Evolutionary conservation across 2,113 vertebrate species (phyloP), one percentile per base, ranked within the genome.

Genomic region (Isichthys henryi): DNA sequence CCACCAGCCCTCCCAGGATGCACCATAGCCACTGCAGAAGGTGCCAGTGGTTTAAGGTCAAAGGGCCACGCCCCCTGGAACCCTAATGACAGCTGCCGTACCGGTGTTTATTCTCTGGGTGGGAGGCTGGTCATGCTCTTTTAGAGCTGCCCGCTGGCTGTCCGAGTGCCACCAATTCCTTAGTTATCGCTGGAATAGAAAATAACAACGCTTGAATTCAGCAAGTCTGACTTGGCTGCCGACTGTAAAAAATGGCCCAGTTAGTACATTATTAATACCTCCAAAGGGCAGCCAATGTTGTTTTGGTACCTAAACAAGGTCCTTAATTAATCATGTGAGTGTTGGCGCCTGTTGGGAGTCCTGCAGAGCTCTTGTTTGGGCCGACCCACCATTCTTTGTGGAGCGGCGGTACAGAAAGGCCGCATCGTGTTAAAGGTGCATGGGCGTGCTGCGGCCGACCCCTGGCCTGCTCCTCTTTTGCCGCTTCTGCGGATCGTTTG

Each of bases 251-350:
- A 84, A 84, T 84, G 82, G 82, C 39, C 82, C 82, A 45, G 82
- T 84, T 84, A 84, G 82, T 84, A 11, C 13, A 84, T 84, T 84
- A 84, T 84, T 84, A 84, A 84, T 84, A 46, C 45, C 82, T n/a
- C 82, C 82, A 23, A 84, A 48, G 21, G 82, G 35, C 43, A n/a
- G 21, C 82, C 45, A 21, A 46, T 48, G 82, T 84, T 84, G 45
- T 84, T 84, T 84, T 84, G 39, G 19, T 84, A 48, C 82, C 82
- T 48, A 84, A 84, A 84, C 45, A 84, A 48, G 45, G 82, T 48
- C 45, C 45, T 84, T 48, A 84, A 46, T 84, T 84, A 84, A 84
- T 84, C 82, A 84, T 45, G 9, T 84, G 80, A 45, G 80, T 3
- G 5, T 45, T 48, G 82, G 43, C 43, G 45, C 45, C 45, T 2